Evolutionary conservation across 53 echinoderm and acorn worm genomes (phyloP).

Genomic region (Crossaster papposus): DNA sequence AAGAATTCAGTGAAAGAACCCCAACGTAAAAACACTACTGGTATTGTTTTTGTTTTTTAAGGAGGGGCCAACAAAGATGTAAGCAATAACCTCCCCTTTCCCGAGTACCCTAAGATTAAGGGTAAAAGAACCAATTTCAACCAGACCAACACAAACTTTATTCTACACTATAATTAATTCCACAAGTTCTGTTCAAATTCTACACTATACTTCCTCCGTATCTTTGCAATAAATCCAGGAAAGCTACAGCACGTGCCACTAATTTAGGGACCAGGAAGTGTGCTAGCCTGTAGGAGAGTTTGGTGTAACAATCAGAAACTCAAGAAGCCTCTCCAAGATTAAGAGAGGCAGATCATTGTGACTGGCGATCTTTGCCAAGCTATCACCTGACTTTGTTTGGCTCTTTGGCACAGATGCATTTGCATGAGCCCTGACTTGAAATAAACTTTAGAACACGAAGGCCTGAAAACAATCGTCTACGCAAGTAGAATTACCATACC

Average conservation of each 20-base stretch:
- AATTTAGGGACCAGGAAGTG: not conserved
- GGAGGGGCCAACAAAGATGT: too few relatives aligned
- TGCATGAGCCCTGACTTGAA: not conserved
- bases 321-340: not conserved
- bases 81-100: not conserved
- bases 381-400: not conserved
- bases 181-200: not conserved
- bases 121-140: too few relatives aligned
- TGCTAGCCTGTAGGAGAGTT: not conserved
- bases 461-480: not conserved
- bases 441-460: not conserved
- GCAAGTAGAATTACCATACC: constrained; percentile 17
- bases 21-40: too few relatives aligned
- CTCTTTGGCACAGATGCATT: constrained; percentile 21
- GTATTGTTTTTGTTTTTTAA: too few relatives aligned
- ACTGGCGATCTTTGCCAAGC: not conserved
- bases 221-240: not conserved
- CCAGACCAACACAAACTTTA: too few relatives aligned
- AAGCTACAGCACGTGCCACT: not conserved
- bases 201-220: not conserved
- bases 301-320: not conserved
- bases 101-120: not conserved
- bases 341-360: constrained; percentile 19
- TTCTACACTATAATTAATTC: too few relatives aligned
- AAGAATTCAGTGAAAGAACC: too few relatives aligned